Conservation (phyloP, 2,113 vertebrate genomes). For the Anguilla rostrata region DNA sequence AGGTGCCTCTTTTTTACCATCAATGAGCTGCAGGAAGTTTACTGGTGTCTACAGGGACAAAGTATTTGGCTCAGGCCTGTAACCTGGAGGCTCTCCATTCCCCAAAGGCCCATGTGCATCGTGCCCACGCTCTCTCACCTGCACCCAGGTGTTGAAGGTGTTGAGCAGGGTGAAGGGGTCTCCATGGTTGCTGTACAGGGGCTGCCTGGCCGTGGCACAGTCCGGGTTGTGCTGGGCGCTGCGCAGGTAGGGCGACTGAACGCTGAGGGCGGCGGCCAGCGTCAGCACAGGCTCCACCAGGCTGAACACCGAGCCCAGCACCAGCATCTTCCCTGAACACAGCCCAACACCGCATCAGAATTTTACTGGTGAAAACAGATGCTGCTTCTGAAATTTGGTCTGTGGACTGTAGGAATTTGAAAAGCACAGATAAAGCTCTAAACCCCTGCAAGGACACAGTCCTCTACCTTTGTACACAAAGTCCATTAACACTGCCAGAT, state of each 20-base stretch:
- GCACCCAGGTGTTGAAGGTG: constrained; percentile 86
- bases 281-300: constrained; percentile 82
- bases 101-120: too few species aligned
- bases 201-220: constrained; percentile 65
- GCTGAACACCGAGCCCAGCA: constrained; percentile 79
- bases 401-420: too few species aligned
- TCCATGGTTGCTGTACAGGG: constrained; percentile 82
- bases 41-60: too few species aligned
- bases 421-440: too few species aligned
- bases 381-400: too few species aligned
- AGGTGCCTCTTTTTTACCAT: too few species aligned
- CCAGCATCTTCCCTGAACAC: constrained; percentile 84
- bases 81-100: too few species aligned
- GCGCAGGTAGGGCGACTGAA: constrained; percentile 84
- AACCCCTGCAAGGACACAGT: too few species aligned
- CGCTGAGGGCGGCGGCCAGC: constrained; percentile 78
- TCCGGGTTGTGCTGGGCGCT: constrained; percentile 73
- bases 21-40: too few species aligned
- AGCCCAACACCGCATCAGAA: constrained; percentile 21
- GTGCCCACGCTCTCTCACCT: constrained; percentile 65
- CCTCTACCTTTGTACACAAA: too few species aligned
- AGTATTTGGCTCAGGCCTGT: too few species aligned
- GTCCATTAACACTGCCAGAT: too few species aligned
- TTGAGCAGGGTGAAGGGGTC: constrained; percentile 90
- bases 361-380: neutral